Evolutionary conservation across 2,113 vertebrate genomes (phyloP).

Genomic region (Lophura nycthemera): DNA sequence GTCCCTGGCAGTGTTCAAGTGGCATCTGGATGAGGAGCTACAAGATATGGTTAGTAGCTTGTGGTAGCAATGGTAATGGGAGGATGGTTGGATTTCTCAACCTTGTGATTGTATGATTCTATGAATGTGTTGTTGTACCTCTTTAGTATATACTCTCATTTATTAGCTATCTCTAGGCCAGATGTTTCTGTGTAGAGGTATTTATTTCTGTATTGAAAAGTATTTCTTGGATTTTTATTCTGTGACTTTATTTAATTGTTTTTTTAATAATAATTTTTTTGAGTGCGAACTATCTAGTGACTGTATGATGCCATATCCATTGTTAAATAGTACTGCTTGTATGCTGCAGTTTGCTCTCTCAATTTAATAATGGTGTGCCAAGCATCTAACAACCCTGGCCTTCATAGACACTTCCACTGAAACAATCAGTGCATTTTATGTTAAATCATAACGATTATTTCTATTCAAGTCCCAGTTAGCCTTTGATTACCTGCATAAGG

Average conservation of each 20-base stretch:
- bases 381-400: background rate
- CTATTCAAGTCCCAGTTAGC: background rate
- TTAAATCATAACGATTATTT: background rate
- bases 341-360: background rate
- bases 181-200: accelerated
- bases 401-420: background rate
- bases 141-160: background rate
- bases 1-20: no score
- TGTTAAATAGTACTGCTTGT: background rate
- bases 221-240: background rate
- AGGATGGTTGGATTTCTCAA: no score
- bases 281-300: background rate
- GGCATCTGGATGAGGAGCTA: no score
- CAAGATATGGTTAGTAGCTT: no score
- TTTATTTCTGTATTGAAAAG: background rate
- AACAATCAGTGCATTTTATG: background rate
- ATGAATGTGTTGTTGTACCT: background rate
- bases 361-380: background rate
- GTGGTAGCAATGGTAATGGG: no score
- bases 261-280: background rate
- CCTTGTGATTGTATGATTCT: no score
- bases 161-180: background rate
- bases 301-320: background rate
- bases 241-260: background rate
- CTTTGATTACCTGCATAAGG: background rate